Evolutionary conservation across 1,140 invertebrate genomes (phyloP), one percentile per base, ranked within the genome.

Genomic region (Protaetia brevitarsis): DNA sequence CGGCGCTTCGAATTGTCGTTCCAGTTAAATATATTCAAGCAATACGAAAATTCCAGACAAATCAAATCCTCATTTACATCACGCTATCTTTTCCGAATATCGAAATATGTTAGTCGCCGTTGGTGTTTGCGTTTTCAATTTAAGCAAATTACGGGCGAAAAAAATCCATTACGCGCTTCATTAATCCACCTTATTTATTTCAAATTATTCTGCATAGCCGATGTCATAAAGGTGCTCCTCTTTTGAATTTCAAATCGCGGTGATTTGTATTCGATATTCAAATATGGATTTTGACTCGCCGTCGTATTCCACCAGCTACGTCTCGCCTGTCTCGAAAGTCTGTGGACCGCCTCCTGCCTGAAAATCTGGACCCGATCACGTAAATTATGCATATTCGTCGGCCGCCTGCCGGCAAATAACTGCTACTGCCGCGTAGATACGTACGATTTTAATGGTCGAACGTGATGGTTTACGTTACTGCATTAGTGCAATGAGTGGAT

Each of bases 121-220:
- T 19, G n/a, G 41, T 51, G 41, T 51, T 51, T 23, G 6, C 41
- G 19, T 51, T 51, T 41, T 51, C 41, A 51, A 51, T 51, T 51
- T 51, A 51, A 19, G 19, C 13, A 51, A 51, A 37, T 37, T 37
- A 37, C 34, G 34, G 16, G 41, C 41, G 19, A 51, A 51, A 13
- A 51, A 59, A 59, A n/a, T 29, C 57, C 57, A 59, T 59, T 59
- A 59, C 57, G n/a, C 57, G 57, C 27, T 59, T 27, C 26, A 59
- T 59, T 59, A 59, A 59, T 59, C 57, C 29, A 29, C 57, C 27
- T 59, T 59, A 59, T 59, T 59, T 59, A 59, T 59, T 59, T 59
- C 57, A 59, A 59, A 59, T 59, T 59, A 59, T 29, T 59, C 27
- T 59, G 57, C 57, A 59, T 59, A 59, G 29, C 57, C 29, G 27